Percentiles rank a stretch among this genome's conserved stretches.
Conservation (phyloP, 1,140 invertebrate genomes). For the Pogonus chalceus region DNA sequence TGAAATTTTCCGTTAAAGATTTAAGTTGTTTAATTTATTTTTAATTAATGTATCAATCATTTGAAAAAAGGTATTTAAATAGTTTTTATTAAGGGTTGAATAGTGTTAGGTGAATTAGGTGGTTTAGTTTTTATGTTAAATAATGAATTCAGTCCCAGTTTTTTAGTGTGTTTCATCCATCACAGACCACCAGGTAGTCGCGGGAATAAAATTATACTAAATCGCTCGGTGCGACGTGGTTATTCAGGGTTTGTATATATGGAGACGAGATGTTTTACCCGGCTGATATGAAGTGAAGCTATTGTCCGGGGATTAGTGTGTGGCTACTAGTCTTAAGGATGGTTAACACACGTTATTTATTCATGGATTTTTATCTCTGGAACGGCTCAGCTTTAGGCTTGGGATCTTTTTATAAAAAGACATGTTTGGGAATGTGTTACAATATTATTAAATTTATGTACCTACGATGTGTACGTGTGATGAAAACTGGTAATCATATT, state of each 20-base stretch:
- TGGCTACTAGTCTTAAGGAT: slow-evolving; percentile 2
- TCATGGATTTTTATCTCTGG: background rate
- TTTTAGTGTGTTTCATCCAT: slow-evolving; percentile 20
- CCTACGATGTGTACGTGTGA: too few species aligned
- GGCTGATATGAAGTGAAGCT: background rate
- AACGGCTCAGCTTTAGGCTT: background rate
- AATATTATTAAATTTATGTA: too few species aligned
- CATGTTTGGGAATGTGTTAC: background rate
- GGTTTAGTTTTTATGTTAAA: too few species aligned
- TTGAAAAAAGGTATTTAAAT: too few species aligned
- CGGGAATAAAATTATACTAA: slow-evolving; percentile 35
- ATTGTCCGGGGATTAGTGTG: background rate
- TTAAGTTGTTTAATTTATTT: too few species aligned
- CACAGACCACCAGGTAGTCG: slow-evolving; percentile 32
- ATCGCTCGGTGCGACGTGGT: slow-evolving; percentile 18
- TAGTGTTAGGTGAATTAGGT: too few species aligned
- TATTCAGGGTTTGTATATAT: background rate
- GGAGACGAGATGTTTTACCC: background rate
- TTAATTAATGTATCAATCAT: too few species aligned
- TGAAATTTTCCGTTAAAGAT: too few species aligned
- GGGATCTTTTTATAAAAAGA: too few species aligned
- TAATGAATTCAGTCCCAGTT: too few species aligned
- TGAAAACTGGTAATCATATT: too few species aligned
- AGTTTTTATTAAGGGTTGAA: too few species aligned
- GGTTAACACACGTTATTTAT: slow-evolving; percentile 5